Evolutionary conservation across 2,797 vertebrate species (phyloP).

Genomic region (Allobates femoralis): DNA sequence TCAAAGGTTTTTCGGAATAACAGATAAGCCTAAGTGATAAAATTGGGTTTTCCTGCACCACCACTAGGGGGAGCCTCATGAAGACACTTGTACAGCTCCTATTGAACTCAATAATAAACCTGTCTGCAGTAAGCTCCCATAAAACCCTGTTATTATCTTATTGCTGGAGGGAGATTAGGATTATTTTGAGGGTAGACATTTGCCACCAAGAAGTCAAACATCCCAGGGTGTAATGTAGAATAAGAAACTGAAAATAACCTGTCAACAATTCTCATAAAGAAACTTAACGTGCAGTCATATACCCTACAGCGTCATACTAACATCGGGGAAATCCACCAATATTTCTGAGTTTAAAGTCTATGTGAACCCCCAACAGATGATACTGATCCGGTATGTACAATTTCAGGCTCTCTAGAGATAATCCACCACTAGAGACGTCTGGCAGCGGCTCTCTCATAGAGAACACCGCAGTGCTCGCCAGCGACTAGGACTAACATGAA

Average conservation of each 20-base stretch:
- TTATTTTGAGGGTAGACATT: neutral
- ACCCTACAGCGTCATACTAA: neutral
- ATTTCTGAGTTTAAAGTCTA: too few relatives aligned
- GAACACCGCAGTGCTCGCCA: too few relatives aligned
- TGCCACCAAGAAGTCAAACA: neutral
- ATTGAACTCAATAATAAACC: neutral
- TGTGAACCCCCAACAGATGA: too few relatives aligned
- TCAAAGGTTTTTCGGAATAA: too few relatives aligned
- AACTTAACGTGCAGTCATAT: neutral
- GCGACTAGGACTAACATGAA: neutral
- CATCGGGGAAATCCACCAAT: too few relatives aligned
- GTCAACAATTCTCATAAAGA: neutral
- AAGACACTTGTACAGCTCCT: neutral
- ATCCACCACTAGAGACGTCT: too few relatives aligned
- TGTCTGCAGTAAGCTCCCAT: neutral
- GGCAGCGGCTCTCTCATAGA: too few relatives aligned
- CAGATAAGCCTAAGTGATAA: neutral
- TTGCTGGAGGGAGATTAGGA: too few relatives aligned
- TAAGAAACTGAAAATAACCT: neutral
- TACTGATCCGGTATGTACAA: too few relatives aligned
- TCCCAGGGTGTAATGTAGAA: neutral
- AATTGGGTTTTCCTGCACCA: neutral
- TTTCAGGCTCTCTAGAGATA: too few relatives aligned
- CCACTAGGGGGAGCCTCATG: neutral
- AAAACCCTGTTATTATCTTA: too few relatives aligned